These are phyloP conservation scores for Nephrocerus scutellatus DNA, from an alignment of 2,888 invertebrate species.

Conservation along the genomic window DNA sequence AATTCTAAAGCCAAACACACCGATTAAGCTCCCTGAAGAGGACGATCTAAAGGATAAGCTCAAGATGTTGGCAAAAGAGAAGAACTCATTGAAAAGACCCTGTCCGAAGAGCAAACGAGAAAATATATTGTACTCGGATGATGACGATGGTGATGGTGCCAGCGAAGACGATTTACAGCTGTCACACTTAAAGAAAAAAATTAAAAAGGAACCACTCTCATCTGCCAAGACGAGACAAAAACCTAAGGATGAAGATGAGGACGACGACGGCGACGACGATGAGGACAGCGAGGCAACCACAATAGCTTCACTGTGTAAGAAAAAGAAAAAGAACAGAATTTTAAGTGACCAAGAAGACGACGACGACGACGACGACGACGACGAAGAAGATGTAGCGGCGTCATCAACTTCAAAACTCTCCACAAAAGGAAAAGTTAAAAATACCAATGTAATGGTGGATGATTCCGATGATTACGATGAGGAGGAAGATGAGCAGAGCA, in stretches of 20 bases:
- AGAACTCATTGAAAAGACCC: background rate
- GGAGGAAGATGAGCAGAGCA: background rate
- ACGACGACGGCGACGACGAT: background rate
- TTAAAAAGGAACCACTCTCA: background rate
- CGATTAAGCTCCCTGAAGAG: slow-evolving; percentile 25
- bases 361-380: background rate
- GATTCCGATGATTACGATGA: background rate
- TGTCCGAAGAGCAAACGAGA: slow-evolving; percentile 13
- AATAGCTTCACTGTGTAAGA: too few species aligned
- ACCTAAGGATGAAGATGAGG: background rate
- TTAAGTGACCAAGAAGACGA: background rate
- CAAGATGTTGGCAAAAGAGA: slow-evolving; percentile 6
- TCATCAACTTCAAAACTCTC: background rate
- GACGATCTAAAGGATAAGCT: background rate
- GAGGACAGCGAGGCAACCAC: background rate
- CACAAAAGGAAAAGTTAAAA: slow-evolving; percentile 17
- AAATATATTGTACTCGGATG: slow-evolving; percentile 6
- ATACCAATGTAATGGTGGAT: slow-evolving; percentile 19
- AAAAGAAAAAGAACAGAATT: too few species aligned
- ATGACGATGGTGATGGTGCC: slow-evolving; percentile 7
- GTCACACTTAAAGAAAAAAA: slow-evolving; percentile 11
- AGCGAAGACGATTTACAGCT: slow-evolving; percentile 14
- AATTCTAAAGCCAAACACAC: slow-evolving; percentile 27
- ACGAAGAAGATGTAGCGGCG: background rate
- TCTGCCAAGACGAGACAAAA: too few species aligned